Conservation (phyloP, 1,140 invertebrate species). For the Phymastichus coffea region DNA sequence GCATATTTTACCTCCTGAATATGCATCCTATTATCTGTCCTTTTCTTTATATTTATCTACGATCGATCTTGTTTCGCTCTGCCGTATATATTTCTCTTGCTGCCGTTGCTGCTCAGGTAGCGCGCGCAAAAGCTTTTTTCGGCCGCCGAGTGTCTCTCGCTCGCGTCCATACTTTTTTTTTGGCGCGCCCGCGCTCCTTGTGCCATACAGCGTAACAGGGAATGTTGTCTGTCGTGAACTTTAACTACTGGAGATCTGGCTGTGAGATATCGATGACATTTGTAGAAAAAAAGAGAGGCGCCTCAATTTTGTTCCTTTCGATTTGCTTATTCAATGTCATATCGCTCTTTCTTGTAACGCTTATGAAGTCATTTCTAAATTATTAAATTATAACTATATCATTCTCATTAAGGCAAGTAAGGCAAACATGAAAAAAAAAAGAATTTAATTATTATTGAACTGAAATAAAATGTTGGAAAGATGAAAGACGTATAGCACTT, state of each 20-base stretch:
- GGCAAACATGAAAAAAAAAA: no score
- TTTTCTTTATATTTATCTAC: slow-evolving; percentile 22
- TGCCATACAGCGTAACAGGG: slow-evolving; percentile 12
- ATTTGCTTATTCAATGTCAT: no score
- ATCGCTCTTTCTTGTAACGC: no score
- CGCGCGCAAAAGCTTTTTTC: slow-evolving; percentile 4
- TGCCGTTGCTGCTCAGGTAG: slow-evolving; percentile 25
- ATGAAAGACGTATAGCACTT: no score
- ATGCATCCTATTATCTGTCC: slow-evolving; percentile 13
- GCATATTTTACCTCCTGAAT: slow-evolving; percentile 26
- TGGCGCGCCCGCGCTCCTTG: background rate
- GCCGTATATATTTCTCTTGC: no score
- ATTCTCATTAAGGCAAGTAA: no score
- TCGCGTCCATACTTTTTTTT: slow-evolving; percentile 2
- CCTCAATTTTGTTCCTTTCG: no score
- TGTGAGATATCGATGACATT: slow-evolving; percentile 19
- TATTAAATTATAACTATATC: no score
- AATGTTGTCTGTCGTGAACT: slow-evolving; percentile 24
- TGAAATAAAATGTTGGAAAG: no score
- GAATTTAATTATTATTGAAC: no score
- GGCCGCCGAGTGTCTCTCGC: background rate
- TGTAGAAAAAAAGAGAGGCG: background rate
- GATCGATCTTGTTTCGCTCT: slow-evolving; percentile 27
- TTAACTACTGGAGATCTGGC: slow-evolving; percentile 25
- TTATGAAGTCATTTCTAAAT: no score